Conservation (phyloP, 37 sponge, comb jelly and placozoan species). For the Hormiphora californensis region DNA sequence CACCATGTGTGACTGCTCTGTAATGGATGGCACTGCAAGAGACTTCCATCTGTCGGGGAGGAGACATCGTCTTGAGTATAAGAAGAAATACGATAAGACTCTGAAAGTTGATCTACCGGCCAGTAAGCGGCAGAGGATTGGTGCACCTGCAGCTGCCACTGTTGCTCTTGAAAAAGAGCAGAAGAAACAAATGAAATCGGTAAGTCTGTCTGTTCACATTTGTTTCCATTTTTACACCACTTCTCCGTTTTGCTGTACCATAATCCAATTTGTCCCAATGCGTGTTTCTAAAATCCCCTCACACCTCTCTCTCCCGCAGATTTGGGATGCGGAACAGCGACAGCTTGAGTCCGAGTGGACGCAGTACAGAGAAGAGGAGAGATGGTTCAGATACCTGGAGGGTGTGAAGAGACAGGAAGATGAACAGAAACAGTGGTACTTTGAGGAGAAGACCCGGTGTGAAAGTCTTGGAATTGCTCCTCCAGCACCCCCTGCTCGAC, state of each 20-base stretch:
- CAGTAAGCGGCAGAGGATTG: slow-evolving; percentile 49
- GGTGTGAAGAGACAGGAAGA: slow-evolving; percentile 33
- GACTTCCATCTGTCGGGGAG: slow-evolving; percentile 38
- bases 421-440: slow-evolving; percentile 47
- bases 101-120: slow-evolving; percentile 41
- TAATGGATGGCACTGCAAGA: slow-evolving; percentile 53
- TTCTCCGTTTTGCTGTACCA: too few relatives aligned
- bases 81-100: slow-evolving; percentile 42
- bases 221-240: too few relatives aligned
- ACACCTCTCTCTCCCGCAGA: too few relatives aligned
- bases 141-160: too few relatives aligned
- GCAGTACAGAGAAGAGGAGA: slow-evolving; percentile 37
- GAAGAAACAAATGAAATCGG: too few relatives aligned
- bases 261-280: too few relatives aligned
- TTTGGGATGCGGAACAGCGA: slow-evolving; percentile 55
- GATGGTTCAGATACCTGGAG: slow-evolving; percentile 33
- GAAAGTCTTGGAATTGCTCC: slow-evolving; percentile 18
- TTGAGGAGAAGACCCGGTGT: slow-evolving; percentile 21
- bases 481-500: slow-evolving; percentile 28
- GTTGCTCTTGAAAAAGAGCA: too few relatives aligned
- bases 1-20: slow-evolving; percentile 44
- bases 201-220: too few relatives aligned
- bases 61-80: slow-evolving; percentile 45
- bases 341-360: slow-evolving; percentile 51
- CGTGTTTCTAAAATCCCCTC: too few relatives aligned